Evolutionary conservation across 2,797 vertebrate genomes (phyloP).

Genomic region (Leuciscus waleckii): DNA sequence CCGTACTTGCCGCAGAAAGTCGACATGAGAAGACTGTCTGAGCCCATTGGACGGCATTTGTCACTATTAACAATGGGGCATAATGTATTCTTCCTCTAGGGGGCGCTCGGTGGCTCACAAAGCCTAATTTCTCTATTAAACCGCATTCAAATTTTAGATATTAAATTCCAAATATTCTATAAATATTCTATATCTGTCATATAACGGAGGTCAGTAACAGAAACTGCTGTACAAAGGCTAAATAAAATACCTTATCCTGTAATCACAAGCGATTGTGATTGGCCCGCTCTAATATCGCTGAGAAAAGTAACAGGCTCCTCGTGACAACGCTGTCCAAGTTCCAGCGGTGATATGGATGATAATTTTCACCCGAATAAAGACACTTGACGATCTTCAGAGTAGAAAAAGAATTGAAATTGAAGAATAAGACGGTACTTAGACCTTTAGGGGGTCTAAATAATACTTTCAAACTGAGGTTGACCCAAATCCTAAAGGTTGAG

Average conservation of each 20-base stretch:
- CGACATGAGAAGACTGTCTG: constrained; percentile 52
- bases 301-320: not conserved
- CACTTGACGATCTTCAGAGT: not conserved
- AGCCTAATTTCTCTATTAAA: not conserved
- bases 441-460: constrained; percentile 1
- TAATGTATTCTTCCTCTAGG: not conserved
- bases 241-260: not conserved
- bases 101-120: constrained; percentile 23
- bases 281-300: constrained; percentile 1
- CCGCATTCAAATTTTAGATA: not conserved
- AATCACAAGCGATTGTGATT: constrained; percentile 47
- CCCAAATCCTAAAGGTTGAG: not conserved
- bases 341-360: not conserved
- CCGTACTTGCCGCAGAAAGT: constrained; percentile 62
- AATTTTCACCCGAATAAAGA: not conserved
- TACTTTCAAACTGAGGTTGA: constrained; percentile 4
- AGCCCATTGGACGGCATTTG: constrained; percentile 9
- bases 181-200: not conserved
- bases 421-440: not conserved
- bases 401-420: not conserved
- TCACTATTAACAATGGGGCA: not conserved
- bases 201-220: not conserved
- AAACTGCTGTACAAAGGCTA: not conserved
- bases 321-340: not conserved
- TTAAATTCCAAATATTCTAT: not conserved